These are phyloP conservation scores for Microplitis demolitor DNA, from an alignment of 1,140 invertebrate species.

Conservation along the genomic window DNA sequence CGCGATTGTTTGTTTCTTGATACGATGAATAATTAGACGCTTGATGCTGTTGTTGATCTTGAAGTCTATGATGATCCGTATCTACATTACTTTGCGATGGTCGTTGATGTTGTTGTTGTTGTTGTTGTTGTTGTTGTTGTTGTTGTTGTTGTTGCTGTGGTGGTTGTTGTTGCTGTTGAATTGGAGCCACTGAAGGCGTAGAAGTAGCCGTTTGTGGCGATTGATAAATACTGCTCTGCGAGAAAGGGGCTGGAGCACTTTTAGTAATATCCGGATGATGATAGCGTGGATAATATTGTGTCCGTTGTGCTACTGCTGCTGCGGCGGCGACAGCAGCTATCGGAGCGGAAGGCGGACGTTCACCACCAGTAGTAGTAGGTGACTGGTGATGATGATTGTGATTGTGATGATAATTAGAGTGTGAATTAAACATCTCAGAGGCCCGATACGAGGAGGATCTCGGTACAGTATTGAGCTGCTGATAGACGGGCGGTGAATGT, in stretches of 20 bases:
- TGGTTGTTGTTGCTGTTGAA: neutral
- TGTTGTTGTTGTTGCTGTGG: constrained; percentile 19
- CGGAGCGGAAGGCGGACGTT: constrained; percentile 27
- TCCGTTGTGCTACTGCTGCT: constrained; percentile 34
- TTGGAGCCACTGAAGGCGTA: constrained; percentile 14
- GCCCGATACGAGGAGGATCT: constrained; percentile 32
- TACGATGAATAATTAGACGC: constrained; percentile 30
- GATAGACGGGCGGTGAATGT: constrained; percentile 53
- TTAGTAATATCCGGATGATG: constrained; percentile 58
- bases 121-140: constrained; percentile 26
- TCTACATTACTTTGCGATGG: constrained; percentile 21
- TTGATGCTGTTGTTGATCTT: constrained; percentile 36
- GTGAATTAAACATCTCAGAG: constrained; percentile 42
- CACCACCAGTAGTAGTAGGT: neutral
- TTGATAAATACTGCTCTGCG: constrained; percentile 47
- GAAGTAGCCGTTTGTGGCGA: constrained; percentile 34
- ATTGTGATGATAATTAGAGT: constrained; percentile 40
- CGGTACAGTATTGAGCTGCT: constrained; percentile 50
- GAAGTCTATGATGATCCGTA: constrained; percentile 14
- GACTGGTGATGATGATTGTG: no score
- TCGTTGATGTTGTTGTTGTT: neutral
- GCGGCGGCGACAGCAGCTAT: constrained; percentile 29
- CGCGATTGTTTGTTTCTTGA: neutral
- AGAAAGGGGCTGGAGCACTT: constrained; percentile 49
- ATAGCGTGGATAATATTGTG: constrained; percentile 55